phyloP scores from a whole-genome alignment of 2,888 invertebrate genomes.

The Alviniconcha strummeri region DNA sequence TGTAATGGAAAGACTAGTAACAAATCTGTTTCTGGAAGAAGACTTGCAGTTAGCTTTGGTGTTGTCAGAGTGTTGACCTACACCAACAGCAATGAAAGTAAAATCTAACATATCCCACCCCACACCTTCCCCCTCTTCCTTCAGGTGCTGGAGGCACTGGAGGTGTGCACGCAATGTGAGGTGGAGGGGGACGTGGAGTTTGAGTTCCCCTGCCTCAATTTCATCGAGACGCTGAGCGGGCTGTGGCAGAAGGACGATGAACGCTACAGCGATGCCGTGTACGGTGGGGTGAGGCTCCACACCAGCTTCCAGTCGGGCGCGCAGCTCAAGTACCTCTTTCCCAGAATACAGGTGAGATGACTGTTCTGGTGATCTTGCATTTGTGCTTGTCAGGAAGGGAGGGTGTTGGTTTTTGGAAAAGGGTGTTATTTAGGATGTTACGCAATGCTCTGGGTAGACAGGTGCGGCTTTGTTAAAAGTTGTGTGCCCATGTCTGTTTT shows the following conservation, averaged over 20 bases:
- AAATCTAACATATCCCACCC: no score
- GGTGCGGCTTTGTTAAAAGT: no score
- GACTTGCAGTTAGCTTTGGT: no score
- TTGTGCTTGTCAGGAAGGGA: not conserved
- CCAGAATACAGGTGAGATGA: slow-evolving; percentile 77
- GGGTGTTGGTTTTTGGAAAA: no score
- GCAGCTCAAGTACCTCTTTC: slow-evolving; percentile 81
- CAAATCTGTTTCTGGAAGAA: no score
- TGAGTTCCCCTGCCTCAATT: slow-evolving; percentile 83
- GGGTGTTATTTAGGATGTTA: no score
- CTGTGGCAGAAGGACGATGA: slow-evolving; percentile 78
- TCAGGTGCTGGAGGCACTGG: slow-evolving; percentile 80
- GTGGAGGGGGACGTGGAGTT: slow-evolving; percentile 83
- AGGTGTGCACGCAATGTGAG: slow-evolving; percentile 83
- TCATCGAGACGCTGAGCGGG: slow-evolving; percentile 81
- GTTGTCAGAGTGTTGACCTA: no score
- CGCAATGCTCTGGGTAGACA: no score
- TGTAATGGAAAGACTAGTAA: no score
- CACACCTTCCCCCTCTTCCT: no score
- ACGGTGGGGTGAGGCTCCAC: slow-evolving; percentile 80
- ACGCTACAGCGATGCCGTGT: slow-evolving; percentile 74
- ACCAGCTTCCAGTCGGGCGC: slow-evolving; percentile 75
- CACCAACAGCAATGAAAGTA: no score
- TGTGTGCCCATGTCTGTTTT: no score
- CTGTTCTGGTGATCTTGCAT: not conserved